Evolutionary conservation across 2,797 vertebrate genomes (phyloP), one percentile per base, ranked within the genome.

Genomic region (Halcyon badia): DNA sequence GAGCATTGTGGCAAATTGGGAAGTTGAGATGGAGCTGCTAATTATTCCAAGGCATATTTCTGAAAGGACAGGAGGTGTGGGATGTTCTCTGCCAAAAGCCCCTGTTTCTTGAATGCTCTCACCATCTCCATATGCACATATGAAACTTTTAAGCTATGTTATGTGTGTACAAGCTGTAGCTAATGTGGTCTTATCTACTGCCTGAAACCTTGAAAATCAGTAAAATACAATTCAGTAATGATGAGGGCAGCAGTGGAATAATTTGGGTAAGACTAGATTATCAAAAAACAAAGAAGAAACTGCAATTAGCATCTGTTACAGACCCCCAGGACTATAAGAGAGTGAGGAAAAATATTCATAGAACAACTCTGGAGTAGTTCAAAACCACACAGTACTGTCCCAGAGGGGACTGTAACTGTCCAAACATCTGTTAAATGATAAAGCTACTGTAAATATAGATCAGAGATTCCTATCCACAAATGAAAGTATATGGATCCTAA

Each of bases 11-110:
- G 96, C 95, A 97, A 97, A 97, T 97, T 95, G 96, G 95, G 94
- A 97, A 96, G 95, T 97, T 97, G 97, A 96, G 97, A 97, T 97
- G 91, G 88, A 97, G 93, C 95, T 97, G 94, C 94, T 97, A 97
- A 97, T 97, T 97, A 97, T 97, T 95, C 94, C 93, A 93, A 96
- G 60, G 96, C 96, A 97, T 97, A 95, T 97, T 97, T 97, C 94
- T 96, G 96, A 97, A 94, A 97, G 96, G 97, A 95, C 93, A 97
- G 95, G 96, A 97, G 96, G 93, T 96, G 95, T 95, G 94, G 95
- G 96, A 95, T 96, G 91, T 93, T 95, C 90, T 95, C 94, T 95
- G 96, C 93, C 94, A 97, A 97, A 94, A 93, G 73, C 87, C 95
- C 93, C 91, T 95, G 81, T 94, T 96, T 97, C 95, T 94, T 96